Percentiles rank a stretch among this genome's conserved stretches.
phyloP scores from a whole-genome alignment of 1,140 invertebrate species.

The Pogonognathellus flavescens region DNA sequence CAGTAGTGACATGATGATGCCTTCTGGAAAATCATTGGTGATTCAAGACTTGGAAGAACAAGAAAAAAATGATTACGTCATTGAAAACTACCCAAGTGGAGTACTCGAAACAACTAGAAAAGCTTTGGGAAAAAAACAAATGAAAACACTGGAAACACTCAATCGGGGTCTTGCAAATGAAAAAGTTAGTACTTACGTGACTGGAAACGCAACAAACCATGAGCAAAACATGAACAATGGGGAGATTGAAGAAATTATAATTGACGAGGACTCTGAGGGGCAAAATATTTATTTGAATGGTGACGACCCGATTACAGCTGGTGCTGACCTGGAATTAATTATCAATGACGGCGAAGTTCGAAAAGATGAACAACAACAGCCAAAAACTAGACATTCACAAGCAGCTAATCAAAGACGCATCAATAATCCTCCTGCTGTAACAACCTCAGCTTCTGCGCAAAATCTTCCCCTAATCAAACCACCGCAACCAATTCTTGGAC shows the following conservation, averaged over 20 bases:
- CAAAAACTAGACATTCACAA: no score
- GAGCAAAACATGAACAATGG: no score
- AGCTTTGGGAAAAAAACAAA: background rate
- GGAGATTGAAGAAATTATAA: background rate
- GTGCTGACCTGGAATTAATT: background rate
- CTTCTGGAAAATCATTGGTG: background rate
- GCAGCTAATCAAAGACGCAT: no score
- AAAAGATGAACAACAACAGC: no score
- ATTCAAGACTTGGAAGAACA: background rate
- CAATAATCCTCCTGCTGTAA: background rate
- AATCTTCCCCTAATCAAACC: background rate
- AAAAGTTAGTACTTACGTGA: background rate
- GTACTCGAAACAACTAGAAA: background rate
- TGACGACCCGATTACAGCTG: background rate
- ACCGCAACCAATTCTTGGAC: background rate
- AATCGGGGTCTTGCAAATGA: background rate
- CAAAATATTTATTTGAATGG: background rate
- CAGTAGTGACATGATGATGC: no score
- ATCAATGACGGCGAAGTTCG: background rate
- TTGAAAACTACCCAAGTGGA: no score
- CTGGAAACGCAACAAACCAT: background rate
- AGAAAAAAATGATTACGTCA: no score
- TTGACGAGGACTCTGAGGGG: background rate
- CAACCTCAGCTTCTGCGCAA: background rate
- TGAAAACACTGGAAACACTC: background rate